These are phyloP conservation scores for Leptatherina wallacei DNA, from an alignment of 2,797 vertebrate genomes.

Conservation along the genomic window DNA sequence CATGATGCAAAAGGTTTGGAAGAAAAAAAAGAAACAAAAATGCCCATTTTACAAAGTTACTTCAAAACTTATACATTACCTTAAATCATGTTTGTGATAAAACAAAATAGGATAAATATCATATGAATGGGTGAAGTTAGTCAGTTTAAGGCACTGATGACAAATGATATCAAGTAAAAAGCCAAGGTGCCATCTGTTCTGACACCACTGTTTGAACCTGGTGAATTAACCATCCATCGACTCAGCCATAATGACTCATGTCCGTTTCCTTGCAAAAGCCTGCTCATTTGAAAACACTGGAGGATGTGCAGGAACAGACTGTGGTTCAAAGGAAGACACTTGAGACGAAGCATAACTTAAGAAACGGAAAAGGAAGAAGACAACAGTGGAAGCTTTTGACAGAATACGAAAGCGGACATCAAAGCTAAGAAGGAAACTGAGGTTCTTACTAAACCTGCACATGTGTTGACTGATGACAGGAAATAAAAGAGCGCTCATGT, in stretches of 20 bases:
- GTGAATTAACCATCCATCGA: constrained; percentile 53
- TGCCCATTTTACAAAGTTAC: constrained; percentile 1
- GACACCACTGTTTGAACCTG: constrained; percentile 3
- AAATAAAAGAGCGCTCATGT: constrained; percentile 10
- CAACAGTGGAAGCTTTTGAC: constrained; percentile 46
- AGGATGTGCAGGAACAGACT: constrained; percentile 22
- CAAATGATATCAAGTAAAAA: constrained; percentile 30
- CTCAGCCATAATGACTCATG: constrained; percentile 66
- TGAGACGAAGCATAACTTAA: constrained; percentile 19
- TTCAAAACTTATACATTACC: constrained; percentile 8
- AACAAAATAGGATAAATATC: neutral
- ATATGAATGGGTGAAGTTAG: constrained; percentile 10
- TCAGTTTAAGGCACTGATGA: constrained; percentile 1
- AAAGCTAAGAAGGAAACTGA: constrained; percentile 64
- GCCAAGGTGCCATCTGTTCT: constrained; percentile 31
- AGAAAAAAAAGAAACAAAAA: constrained; percentile 1
- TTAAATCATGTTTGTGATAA: constrained; percentile 13
- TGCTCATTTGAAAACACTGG: constrained; percentile 31
- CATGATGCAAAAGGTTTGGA: neutral
- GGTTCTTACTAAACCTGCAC: constrained; percentile 33
- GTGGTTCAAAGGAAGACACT: constrained; percentile 43
- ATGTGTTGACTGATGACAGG: constrained; percentile 26
- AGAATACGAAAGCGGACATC: constrained; percentile 50
- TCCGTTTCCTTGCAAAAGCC: constrained; percentile 62
- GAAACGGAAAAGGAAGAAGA: constrained; percentile 43